A percentile compares a stretch with the other conserved stretches of the same genome.
Evolutionary conservation across 1,140 invertebrate species (phyloP).

Genomic region (Drosophila melanogaster): Release_6_plus_ISO1_MT NT_037436.4:17301501-17302000

Average conservation of each 20-base stretch:
- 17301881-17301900: too few relatives aligned
- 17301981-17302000: too few relatives aligned
- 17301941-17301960: too few relatives aligned
- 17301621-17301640: constrained; percentile 5
- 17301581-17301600: constrained; percentile 33
- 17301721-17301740: constrained; percentile 27
- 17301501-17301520: constrained; percentile 23
- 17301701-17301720: constrained; percentile 77
- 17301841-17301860: not conserved
- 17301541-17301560: too few relatives aligned
- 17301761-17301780: constrained; percentile 15
- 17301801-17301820: constrained; percentile 40
- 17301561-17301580: constrained; percentile 32
- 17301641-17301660: constrained; percentile 42
- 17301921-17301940: not conserved
- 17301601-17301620: not conserved
- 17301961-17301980: too few relatives aligned
- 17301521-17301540: too few relatives aligned
- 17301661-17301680: constrained; percentile 72
- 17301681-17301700: constrained; percentile 79
- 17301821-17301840: constrained; percentile 12
- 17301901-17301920: not conserved
- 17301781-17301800: constrained; percentile 39
- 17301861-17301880: constrained; percentile 12
- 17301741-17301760: constrained; percentile 5